Evolutionary conservation across 2,888 invertebrate genomes (phyloP).

Genomic region (Dryomyza anilis): DNA sequence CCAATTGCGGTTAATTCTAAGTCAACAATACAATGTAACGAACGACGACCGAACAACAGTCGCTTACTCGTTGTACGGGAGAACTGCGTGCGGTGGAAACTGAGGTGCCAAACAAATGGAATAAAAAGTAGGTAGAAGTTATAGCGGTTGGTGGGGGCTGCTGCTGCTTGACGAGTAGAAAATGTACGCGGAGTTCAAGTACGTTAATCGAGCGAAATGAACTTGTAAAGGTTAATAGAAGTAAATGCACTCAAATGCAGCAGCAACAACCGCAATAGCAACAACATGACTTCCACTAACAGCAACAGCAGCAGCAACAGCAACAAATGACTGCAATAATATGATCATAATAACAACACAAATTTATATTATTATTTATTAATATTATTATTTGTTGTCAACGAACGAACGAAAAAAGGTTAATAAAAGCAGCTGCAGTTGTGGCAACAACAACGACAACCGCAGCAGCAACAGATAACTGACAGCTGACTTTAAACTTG

Average conservation of each 20-base stretch:
- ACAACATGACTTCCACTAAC: conserved; percentile 27
- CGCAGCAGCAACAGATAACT: background rate
- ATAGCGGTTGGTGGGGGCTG: background rate
- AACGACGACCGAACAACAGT: background rate
- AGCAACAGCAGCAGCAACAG: conserved; percentile 9
- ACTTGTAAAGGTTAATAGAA: conserved; percentile 57
- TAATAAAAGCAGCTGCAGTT: conserved; percentile 7
- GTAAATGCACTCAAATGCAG: conserved; percentile 45
- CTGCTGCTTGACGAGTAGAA: background rate
- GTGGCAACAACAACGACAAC: background rate
- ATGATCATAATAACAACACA: background rate
- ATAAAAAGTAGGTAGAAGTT: background rate
- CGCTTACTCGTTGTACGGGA: no score
- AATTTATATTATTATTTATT: conserved; percentile 15
- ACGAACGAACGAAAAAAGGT: background rate
- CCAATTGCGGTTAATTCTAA: background rate
- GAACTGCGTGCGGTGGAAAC: no score
- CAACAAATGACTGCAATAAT: conserved; percentile 7
- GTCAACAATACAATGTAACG: background rate
- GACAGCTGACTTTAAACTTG: background rate
- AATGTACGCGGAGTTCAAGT: conserved; percentile 31
- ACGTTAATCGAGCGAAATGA: conserved; percentile 42
- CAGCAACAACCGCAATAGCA: conserved; percentile 38
- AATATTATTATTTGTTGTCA: conserved; percentile 21
- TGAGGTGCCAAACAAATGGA: no score